phyloP scores from a whole-genome alignment of 2,888 invertebrate genomes.

The Fragum whitleyi region DNA sequence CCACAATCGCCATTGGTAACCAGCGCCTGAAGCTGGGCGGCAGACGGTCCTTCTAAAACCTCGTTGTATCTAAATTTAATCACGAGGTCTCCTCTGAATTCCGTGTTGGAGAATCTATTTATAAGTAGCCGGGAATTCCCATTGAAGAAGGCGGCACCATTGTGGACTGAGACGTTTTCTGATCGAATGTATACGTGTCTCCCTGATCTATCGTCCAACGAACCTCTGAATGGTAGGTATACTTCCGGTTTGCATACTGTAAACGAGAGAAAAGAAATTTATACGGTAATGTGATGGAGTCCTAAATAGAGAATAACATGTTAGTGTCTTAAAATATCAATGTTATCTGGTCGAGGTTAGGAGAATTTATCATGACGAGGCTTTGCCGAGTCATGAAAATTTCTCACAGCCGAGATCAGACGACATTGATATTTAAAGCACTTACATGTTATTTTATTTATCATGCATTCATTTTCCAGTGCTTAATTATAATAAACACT shows the following conservation, averaged over 20 bases:
- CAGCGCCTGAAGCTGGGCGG: conserved; percentile 65
- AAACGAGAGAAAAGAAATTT: too few species aligned
- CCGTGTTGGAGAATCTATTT: conserved; percentile 74
- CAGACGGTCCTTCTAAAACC: conserved; percentile 13
- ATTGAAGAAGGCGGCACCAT: conserved; percentile 72
- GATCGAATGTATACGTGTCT: conserved; percentile 62
- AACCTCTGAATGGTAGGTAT: conserved; percentile 66
- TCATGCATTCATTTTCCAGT: too few species aligned
- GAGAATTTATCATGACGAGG: too few species aligned
- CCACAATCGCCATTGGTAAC: conserved; percentile 79
- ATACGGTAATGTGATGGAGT: too few species aligned
- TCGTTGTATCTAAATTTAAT: conserved; percentile 73
- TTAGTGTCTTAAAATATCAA: too few species aligned
- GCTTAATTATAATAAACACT: too few species aligned
- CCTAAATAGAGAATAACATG: too few species aligned
- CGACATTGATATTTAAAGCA: too few species aligned
- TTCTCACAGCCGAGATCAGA: too few species aligned
- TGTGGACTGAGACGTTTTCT: conserved; percentile 69
- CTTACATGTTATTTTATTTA: too few species aligned
- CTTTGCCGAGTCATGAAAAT: too few species aligned
- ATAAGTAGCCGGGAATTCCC: conserved; percentile 74
- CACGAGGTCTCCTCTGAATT: conserved; percentile 72
- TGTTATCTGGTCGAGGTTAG: too few species aligned
- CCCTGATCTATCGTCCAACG: conserved; percentile 65
- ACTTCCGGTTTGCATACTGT: conserved; percentile 72